A percentile compares a stretch with the other conserved stretches of the same genome.
These are phyloP conservation scores for Polietes domitor DNA, from an alignment of 2,888 invertebrate genomes.

Conservation along the genomic window DNA sequence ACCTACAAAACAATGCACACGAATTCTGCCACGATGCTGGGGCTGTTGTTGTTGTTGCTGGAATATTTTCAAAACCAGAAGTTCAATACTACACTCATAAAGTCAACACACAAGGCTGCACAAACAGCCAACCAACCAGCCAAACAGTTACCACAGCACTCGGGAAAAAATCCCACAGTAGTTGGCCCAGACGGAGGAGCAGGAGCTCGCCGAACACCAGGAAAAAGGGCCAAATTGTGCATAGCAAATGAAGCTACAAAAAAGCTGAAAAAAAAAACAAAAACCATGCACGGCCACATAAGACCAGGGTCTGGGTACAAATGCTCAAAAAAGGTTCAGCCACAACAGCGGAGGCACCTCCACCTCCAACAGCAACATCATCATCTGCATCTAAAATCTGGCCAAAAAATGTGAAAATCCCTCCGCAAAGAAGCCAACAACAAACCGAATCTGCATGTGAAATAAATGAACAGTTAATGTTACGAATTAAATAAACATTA, in stretches of 20 bases:
- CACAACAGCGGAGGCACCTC: slow-evolving; percentile 12
- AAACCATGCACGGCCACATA: slow-evolving; percentile 8
- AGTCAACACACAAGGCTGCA: slow-evolving; percentile 65
- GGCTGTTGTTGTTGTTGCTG: not conserved
- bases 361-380: slow-evolving; percentile 33
- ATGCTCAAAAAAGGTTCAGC: slow-evolving; percentile 24
- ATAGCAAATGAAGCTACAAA: slow-evolving; percentile 61
- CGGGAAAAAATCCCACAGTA: slow-evolving; percentile 60
- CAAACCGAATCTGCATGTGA: slow-evolving; percentile 59
- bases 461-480: slow-evolving; percentile 69
- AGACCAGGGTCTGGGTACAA: slow-evolving; percentile 24
- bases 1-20: slow-evolving; percentile 68
- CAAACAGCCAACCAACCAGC: no score
- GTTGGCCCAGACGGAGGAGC: slow-evolving; percentile 36
- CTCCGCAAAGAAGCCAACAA: slow-evolving; percentile 14
- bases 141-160: slow-evolving; percentile 18
- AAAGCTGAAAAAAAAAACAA: not conserved
- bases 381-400: slow-evolving; percentile 39
- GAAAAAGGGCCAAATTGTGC: slow-evolving; percentile 68
- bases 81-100: slow-evolving; percentile 67
- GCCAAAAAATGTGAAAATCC: slow-evolving; percentile 49
- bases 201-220: slow-evolving; percentile 23
- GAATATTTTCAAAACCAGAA: slow-evolving; percentile 67
- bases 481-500: slow-evolving; percentile 70
- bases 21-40: slow-evolving; percentile 46